Conservation (phyloP, 2,113 vertebrate species). For the Hystrix cristata region DNA sequence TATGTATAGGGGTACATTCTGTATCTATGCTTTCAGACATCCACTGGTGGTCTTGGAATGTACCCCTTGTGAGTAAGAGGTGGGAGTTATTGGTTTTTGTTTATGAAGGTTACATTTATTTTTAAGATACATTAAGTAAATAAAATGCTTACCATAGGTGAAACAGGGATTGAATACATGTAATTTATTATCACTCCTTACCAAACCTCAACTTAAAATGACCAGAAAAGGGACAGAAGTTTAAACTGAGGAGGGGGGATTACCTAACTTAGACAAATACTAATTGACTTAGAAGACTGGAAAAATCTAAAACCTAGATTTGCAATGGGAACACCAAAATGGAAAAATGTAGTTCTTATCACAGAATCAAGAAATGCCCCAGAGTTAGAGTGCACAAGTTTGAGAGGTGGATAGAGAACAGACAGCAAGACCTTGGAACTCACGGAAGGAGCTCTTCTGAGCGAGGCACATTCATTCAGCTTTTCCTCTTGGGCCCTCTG, state of each 20-base stretch:
- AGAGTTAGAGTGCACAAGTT: not conserved
- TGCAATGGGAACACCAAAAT: not conserved
- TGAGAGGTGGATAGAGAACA: not conserved
- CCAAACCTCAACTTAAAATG: not conserved
- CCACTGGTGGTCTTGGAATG: not conserved
- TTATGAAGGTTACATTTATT: not conserved
- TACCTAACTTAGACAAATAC: not conserved
- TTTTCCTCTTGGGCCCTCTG: not conserved
- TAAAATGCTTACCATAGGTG: constrained; percentile 3
- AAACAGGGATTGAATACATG: not conserved
- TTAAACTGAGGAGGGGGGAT: not conserved
- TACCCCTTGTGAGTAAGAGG: not conserved
- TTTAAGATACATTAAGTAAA: constrained; percentile 40
- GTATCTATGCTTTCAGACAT: not conserved
- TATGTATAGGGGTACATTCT: not conserved
- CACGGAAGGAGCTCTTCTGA: not conserved
- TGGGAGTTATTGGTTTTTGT: not conserved
- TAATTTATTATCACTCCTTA: not conserved
- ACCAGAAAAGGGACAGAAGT: not conserved
- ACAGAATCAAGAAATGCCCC: constrained; percentile 32
- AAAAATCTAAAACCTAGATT: not conserved
- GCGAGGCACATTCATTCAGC: not conserved
- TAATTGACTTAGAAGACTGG: constrained; percentile 16
- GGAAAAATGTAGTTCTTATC: constrained; percentile 18
- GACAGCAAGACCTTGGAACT: not conserved